Percentiles rank a stretch among this genome's conserved stretches.
These are phyloP conservation scores for Ischnus inquisitorius DNA, from an alignment of 2,888 invertebrate genomes.

Conservation along the genomic window DNA sequence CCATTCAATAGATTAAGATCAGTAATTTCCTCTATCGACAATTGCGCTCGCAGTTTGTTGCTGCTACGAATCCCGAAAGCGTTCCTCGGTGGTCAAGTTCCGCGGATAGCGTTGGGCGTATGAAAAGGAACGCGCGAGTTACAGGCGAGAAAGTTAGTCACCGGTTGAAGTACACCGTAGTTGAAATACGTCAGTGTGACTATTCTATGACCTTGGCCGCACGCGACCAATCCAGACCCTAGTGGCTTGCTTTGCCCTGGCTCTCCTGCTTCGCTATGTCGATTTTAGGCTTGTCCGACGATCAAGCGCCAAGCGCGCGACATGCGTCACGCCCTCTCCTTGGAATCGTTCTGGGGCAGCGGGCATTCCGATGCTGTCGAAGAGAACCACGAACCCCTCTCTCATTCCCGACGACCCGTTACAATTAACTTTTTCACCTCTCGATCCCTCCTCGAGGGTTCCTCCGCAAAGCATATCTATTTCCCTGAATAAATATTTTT, in stretches of 20 bases:
- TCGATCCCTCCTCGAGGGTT: neutral
- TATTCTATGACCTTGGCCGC: conserved; percentile 82
- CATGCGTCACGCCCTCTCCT: conserved; percentile 53
- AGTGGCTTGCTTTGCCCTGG: neutral
- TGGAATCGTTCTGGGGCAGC: conserved; percentile 8
- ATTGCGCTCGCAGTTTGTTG: too few relatives aligned
- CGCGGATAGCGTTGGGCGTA: too few relatives aligned
- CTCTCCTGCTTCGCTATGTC: conserved; percentile 63
- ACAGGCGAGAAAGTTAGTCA: conserved; percentile 56
- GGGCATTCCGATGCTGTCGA: neutral
- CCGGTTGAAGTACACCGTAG: conserved; percentile 65
- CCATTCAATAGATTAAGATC: too few relatives aligned
- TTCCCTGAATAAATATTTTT: too few relatives aligned
- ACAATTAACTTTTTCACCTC: neutral
- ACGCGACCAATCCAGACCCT: conserved; percentile 77
- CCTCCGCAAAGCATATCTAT: neutral
- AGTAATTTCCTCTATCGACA: too few relatives aligned
- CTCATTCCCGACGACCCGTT: neutral
- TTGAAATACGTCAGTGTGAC: conserved; percentile 73
- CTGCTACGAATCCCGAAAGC: neutral
- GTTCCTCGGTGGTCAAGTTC: neutral
- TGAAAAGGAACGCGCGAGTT: conserved; percentile 19
- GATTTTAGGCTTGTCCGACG: conserved; percentile 57
- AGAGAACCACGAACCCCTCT: neutral
- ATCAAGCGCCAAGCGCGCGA: conserved; percentile 45